Percentiles rank a stretch among this genome's conserved stretches.
These are phyloP conservation scores for Oryzaephilus surinamensis DNA, from an alignment of 1,140 invertebrate genomes.

Conservation along the genomic window DNA sequence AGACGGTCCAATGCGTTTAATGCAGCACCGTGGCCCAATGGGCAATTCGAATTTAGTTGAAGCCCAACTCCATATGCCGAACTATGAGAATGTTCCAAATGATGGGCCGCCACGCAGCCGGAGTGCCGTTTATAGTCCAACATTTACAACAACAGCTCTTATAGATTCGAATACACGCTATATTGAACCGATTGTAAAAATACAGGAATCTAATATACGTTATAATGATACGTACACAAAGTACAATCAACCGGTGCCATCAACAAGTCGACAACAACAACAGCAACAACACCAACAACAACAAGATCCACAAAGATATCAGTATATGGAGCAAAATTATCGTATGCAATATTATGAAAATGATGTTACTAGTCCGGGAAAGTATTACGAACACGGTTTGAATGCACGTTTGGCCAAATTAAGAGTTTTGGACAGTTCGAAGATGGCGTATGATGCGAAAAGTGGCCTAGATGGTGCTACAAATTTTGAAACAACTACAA, in stretches of 20 bases:
- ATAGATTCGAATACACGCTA: conserved; percentile 21
- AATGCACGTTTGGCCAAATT: conserved; percentile 27
- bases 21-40: conserved; percentile 42
- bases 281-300: not conserved
- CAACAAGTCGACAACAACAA: conserved; percentile 5
- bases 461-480: conserved; percentile 26
- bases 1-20: conserved; percentile 40
- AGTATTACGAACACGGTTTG: conserved; percentile 22
- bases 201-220: conserved; percentile 21
- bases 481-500: conserved; percentile 23
- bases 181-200: conserved; percentile 30
- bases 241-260: not conserved
- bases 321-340: conserved; percentile 2
- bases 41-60: conserved; percentile 41
- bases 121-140: conserved; percentile 32
- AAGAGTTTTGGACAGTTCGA: conserved; percentile 25
- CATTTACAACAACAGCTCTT: conserved; percentile 13
- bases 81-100: conserved; percentile 43
- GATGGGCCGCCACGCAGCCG: conserved; percentile 39
- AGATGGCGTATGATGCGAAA: conserved; percentile 20
- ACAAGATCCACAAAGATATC: too few species aligned
- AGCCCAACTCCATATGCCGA: conserved; percentile 24
- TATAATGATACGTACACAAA: conserved; percentile 17
- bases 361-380: conserved; percentile 8
- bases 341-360: conserved; percentile 16